Conservation (phyloP, 1,140 invertebrate genomes). For the Metopolophium dirhodum region DNA sequence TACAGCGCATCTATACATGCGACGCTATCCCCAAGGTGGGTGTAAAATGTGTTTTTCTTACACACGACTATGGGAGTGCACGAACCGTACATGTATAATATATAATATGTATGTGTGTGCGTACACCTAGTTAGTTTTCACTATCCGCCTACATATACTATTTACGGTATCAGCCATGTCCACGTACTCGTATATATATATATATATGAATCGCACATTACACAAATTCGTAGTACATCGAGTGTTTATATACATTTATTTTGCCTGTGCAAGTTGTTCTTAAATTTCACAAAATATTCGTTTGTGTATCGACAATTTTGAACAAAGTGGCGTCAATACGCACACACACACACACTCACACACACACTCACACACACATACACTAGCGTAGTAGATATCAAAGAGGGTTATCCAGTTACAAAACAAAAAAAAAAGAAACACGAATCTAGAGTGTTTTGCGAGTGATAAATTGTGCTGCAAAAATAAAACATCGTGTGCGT, state of each 20-base stretch:
- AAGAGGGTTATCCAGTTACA: slow-evolving; percentile 26
- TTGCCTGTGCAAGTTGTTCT: not conserved
- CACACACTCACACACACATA: not conserved
- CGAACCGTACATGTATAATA: not conserved
- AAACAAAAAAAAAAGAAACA: not conserved
- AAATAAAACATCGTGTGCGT: slow-evolving; percentile 2
- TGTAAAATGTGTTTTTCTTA: not conserved
- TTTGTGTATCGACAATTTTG: not conserved
- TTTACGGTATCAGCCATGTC: not conserved
- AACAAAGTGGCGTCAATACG: not conserved
- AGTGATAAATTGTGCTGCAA: not conserved
- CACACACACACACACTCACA: not conserved
- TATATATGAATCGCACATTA: not conserved
- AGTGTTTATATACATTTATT: slow-evolving; percentile 1
- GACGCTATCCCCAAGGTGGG: not conserved
- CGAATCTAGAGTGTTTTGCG: slow-evolving; percentile 10
- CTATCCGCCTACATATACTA: not conserved
- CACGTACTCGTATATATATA: not conserved
- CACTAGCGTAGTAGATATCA: not conserved
- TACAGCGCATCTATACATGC: not conserved
- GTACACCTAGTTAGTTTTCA: not conserved
- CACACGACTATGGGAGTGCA: not conserved
- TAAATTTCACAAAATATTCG: slow-evolving; percentile 29
- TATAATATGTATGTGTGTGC: not conserved
- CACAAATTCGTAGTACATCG: not conserved